Percentiles rank a stretch among this genome's conserved stretches.
Evolutionary conservation across 2,113 vertebrate species (phyloP).

Genomic region (Melospiza georgiana): DNA sequence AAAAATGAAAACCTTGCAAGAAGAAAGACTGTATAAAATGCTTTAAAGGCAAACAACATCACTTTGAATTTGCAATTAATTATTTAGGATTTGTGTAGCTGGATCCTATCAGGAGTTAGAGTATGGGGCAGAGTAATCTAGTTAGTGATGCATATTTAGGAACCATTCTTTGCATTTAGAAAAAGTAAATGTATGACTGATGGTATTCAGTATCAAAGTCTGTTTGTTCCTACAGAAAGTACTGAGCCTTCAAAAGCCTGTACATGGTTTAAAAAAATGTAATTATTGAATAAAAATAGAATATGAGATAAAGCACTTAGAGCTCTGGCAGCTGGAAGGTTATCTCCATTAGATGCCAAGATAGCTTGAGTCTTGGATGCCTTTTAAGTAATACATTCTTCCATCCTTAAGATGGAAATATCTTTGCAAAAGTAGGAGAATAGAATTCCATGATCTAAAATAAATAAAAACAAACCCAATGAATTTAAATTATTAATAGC

Average conservation of each 20-base stretch:
- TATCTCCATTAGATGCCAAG: not conserved
- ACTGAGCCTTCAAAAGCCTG: not conserved
- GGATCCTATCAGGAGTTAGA: not conserved
- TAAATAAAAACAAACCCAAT: not conserved
- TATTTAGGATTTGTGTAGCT: not conserved
- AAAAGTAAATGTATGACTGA: not conserved
- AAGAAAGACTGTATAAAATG: not conserved
- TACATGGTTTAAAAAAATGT: not conserved
- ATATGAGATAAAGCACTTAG: not conserved
- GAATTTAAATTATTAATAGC: not conserved
- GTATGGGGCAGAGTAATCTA: not conserved
- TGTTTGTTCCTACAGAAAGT: not conserved
- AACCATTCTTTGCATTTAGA: not conserved
- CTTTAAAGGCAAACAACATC: not conserved
- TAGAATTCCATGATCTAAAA: not conserved
- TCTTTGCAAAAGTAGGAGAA: not conserved
- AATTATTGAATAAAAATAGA: not conserved
- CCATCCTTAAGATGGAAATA: not conserved
- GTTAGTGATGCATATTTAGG: not conserved
- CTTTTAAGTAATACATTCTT: not conserved
- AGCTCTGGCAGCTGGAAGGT: not conserved
- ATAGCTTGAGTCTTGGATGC: not conserved
- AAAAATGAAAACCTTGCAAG: slow-evolving; percentile 2
- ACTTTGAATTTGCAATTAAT: slow-evolving; percentile 10
- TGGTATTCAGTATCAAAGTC: not conserved